Conservation (phyloP, 2,113 vertebrate species). For the Chaetorhynchus papuensis region DNA sequence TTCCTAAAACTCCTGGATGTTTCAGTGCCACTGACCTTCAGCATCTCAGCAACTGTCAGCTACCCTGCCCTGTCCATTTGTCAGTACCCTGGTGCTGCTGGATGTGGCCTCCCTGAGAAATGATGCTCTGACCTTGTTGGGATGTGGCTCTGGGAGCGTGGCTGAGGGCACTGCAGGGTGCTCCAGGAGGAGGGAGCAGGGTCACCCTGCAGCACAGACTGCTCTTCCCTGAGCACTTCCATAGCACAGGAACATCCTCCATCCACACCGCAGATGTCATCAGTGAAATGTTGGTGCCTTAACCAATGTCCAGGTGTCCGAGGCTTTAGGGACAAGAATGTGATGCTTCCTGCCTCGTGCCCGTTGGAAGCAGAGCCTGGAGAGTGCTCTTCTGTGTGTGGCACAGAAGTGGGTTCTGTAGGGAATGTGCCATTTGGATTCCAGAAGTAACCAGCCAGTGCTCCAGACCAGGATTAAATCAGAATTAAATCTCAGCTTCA, state of each 20-base stretch:
- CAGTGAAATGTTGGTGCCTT: fast-evolving
- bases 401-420: fast-evolving
- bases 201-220: not conserved
- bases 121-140: not conserved
- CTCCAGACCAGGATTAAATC: not conserved
- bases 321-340: not conserved
- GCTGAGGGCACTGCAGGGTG: not conserved
- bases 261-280: fast-evolving
- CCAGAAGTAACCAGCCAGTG: not conserved
- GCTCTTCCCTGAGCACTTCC: not conserved
- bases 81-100: not conserved
- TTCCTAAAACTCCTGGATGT: not conserved
- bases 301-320: fast-evolving
- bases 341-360: fast-evolving
- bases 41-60: fast-evolving
- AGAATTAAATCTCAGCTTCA: not conserved
- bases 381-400: not conserved
- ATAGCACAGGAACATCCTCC: not conserved
- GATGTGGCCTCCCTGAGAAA: not conserved
- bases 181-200: not conserved
- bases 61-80: not conserved
- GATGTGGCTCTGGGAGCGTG: fast-evolving
- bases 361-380: fast-evolving
- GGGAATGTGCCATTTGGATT: fast-evolving
- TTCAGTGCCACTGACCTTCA: not conserved